A percentile compares a stretch with the other conserved stretches of the same genome.
phyloP scores from a whole-genome alignment of 2,797 vertebrate genomes.

The Tympanoctomys barrerae region DNA sequence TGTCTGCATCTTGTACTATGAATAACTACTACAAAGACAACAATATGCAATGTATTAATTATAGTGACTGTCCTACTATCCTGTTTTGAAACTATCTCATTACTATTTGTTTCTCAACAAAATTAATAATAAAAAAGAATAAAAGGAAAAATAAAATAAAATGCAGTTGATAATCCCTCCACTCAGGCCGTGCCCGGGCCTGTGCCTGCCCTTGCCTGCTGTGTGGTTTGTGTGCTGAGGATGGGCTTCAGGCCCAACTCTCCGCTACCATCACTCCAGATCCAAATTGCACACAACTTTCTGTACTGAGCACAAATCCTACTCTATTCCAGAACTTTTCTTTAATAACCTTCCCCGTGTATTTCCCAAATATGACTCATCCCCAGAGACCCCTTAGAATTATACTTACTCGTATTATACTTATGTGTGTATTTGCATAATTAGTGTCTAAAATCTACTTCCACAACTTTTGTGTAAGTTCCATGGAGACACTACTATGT shows the following conservation, averaged over 20 bases:
- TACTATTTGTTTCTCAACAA: no score
- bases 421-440: neutral
- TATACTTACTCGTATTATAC: neutral
- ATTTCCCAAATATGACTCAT: neutral
- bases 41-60: no score
- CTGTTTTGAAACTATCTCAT: no score
- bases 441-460: neutral
- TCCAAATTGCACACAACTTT: neutral
- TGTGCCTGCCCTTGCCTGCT: neutral
- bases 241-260: neutral
- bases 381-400: neutral
- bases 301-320: neutral
- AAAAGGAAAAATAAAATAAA: neutral
- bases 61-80: no score
- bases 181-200: neutral
- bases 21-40: no score
- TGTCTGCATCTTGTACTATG: no score
- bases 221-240: no score
- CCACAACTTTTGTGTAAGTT: neutral
- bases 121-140: no score
- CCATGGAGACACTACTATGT: neutral
- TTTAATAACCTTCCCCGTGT: neutral
- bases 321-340: neutral
- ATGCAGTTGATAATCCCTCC: neutral
- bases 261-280: neutral